Conservation (phyloP, 2,113 vertebrate genomes). For the Melozone crissalis region DNA sequence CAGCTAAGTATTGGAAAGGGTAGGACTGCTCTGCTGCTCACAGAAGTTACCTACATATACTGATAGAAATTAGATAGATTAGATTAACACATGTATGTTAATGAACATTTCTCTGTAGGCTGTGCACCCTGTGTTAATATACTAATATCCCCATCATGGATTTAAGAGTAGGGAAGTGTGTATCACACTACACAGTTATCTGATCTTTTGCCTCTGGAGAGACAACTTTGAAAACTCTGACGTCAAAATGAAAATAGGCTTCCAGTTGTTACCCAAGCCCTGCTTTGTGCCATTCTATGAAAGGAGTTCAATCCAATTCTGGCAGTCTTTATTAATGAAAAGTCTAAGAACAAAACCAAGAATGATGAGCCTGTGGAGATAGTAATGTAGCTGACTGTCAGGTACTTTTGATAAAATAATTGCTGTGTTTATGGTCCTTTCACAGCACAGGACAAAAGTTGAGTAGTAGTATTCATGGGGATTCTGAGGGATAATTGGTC, state of each 20-base stretch:
- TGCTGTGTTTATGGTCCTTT: not conserved
- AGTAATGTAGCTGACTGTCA: not conserved
- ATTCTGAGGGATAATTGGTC: not conserved
- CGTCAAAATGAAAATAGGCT: slow-evolving; percentile 2
- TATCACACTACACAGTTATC: slow-evolving; percentile 1
- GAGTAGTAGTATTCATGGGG: not conserved
- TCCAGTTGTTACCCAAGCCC: not conserved
- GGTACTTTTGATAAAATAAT: not conserved
- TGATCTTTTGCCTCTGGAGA: slow-evolving; percentile 27
- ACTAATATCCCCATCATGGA: not conserved
- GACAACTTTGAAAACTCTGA: slow-evolving; percentile 15
- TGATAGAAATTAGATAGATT: not conserved
- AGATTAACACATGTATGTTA: not conserved
- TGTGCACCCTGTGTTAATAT: not conserved
- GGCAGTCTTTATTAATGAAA: not conserved
- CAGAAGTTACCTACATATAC: not conserved
- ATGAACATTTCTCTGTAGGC: not conserved
- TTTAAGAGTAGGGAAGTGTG: slow-evolving; percentile 27
- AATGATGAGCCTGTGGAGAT: not conserved
- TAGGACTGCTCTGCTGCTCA: not conserved
- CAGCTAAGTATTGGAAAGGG: not conserved
- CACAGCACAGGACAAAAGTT: not conserved
- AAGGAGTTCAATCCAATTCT: not conserved
- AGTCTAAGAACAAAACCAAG: not conserved
- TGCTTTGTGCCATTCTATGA: not conserved